These are phyloP conservation scores for Holothuria scabra DNA, from an alignment of 53 echinoderm and acorn worm species.

Conservation along the genomic window DNA sequence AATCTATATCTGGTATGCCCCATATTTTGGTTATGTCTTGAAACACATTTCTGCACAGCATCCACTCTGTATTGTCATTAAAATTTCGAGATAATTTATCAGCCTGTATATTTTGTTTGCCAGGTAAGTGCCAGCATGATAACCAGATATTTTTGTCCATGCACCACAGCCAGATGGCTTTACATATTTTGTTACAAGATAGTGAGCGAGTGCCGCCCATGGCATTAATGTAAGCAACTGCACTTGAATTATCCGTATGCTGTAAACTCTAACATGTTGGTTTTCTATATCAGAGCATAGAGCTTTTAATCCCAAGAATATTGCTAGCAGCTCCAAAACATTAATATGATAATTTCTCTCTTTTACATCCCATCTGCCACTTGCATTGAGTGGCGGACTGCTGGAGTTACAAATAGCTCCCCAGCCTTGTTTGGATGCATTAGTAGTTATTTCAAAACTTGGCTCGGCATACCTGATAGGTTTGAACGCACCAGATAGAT, in stretches of 20 bases:
- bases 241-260: too few species aligned
- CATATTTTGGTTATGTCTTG: neutral
- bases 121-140: neutral
- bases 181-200: too few species aligned
- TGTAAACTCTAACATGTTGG: too few species aligned
- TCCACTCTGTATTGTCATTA: too few species aligned
- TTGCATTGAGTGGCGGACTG: neutral
- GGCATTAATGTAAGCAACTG: too few species aligned
- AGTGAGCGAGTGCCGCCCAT: too few species aligned
- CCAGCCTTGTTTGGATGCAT: neutral
- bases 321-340: constrained; percentile 12
- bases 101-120: neutral
- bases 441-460: neutral
- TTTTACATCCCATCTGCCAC: neutral
- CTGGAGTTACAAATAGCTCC: too few species aligned
- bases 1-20: neutral
- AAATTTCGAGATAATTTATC: neutral
- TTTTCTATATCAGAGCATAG: neutral
- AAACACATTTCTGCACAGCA: too few species aligned
- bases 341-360: neutral
- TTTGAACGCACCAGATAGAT: too few species aligned
- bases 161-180: neutral
- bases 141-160: neutral
- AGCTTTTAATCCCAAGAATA: constrained; percentile 7
- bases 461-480: too few species aligned